Conservation (phyloP, 2,797 vertebrate species). For the Hypotaenidia philippensis region DNA sequence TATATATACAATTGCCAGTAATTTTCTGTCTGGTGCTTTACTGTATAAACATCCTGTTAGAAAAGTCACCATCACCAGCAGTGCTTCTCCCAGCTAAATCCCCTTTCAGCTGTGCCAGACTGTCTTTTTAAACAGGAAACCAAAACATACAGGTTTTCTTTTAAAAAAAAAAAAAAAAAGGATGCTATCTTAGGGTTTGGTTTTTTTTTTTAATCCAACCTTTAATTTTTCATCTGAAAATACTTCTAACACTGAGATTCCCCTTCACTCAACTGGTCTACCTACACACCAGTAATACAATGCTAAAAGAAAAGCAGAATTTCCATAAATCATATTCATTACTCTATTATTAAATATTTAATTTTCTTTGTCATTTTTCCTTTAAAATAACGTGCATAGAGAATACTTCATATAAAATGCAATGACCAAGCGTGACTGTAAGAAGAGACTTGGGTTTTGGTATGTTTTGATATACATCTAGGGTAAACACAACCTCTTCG, state of each 20-base stretch:
- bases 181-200: not conserved
- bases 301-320: not conserved
- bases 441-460: not conserved
- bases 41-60: conserved; percentile 25
- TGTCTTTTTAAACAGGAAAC: conserved; percentile 27
- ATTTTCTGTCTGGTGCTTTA: not conserved
- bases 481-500: accelerated
- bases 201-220: not conserved
- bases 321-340: not conserved
- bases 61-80: conserved; percentile 19
- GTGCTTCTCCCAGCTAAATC: not conserved
- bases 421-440: not conserved
- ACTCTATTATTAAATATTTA: not conserved
- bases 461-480: not conserved
- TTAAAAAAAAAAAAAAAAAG: too few relatives aligned
- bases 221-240: not conserved
- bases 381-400: not conserved
- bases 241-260: not conserved
- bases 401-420: not conserved
- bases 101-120: not conserved
- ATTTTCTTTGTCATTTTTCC: not conserved
- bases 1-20: not conserved
- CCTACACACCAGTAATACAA: not conserved
- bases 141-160: not conserved
- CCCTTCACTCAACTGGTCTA: not conserved